Evolutionary conservation across 2,113 vertebrate species (phyloP).

Genomic region (Glareola pratincola): DNA sequence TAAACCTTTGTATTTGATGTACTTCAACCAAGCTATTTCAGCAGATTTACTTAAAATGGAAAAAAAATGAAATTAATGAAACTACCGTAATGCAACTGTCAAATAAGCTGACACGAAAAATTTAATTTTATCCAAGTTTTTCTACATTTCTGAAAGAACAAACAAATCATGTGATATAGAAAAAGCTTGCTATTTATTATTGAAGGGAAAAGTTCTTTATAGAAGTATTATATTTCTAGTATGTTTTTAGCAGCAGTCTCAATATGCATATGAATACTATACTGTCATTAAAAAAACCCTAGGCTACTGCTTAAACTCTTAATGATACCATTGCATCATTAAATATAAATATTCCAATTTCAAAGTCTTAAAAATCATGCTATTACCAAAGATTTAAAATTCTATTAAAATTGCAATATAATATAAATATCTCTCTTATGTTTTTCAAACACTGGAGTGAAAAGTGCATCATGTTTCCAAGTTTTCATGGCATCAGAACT

Average conservation of each 20-base stretch:
- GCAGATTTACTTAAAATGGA: not conserved
- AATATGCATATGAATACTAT: not conserved
- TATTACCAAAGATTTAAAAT: not conserved
- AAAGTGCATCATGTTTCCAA: not conserved
- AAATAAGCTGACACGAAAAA: not conserved
- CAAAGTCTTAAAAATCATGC: not conserved
- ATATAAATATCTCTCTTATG: not conserved
- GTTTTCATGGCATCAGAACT: not conserved
- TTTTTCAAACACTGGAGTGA: not conserved
- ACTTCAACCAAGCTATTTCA: not conserved
- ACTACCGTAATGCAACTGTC: not conserved
- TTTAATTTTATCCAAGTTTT: not conserved
- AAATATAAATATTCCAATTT: not conserved
- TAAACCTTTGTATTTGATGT: not conserved
- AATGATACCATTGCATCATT: not conserved
- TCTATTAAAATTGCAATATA: not conserved
- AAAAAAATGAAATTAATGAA: not conserved
- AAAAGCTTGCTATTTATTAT: not conserved
- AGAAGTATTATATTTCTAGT: not conserved
- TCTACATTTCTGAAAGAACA: not conserved
- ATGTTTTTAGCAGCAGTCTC: not conserved
- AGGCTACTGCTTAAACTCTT: not conserved
- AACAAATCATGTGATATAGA: not conserved
- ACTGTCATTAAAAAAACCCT: not conserved
- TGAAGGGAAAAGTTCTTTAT: not conserved